A percentile compares a stretch with the other conserved stretches of the same genome.
Evolutionary conservation across 2,888 invertebrate species (phyloP).

Genomic region (Clistopyga incitator): DNA sequence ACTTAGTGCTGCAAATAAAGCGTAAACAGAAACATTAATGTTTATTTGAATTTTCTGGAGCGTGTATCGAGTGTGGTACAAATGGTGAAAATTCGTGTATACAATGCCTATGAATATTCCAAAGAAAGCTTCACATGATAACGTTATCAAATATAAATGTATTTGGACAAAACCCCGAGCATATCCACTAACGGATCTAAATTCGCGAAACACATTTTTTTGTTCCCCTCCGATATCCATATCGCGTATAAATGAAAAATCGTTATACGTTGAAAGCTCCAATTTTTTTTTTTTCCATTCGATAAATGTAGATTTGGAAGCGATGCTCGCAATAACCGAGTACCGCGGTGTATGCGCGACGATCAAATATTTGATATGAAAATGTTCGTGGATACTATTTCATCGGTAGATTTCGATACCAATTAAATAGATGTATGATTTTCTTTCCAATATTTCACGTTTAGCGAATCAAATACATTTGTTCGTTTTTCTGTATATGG

Average conservation of each 20-base stretch:
- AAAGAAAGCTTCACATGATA: background rate
- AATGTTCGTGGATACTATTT: conserved; percentile 2
- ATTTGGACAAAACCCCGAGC: conserved; percentile 3
- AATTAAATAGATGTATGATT: conserved; percentile 27
- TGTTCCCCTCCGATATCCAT: conserved; percentile 6
- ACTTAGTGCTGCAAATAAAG: conserved; percentile 65
- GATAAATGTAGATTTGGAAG: conserved; percentile 32
- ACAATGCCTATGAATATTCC: background rate
- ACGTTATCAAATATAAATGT: conserved; percentile 34
- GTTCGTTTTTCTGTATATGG: background rate
- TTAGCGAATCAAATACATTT: conserved; percentile 8
- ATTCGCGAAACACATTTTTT: background rate
- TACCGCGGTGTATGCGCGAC: background rate
- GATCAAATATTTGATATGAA: conserved; percentile 38
- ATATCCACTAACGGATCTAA: background rate
- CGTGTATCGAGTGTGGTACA: background rate
- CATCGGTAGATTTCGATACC: conserved; percentile 11
- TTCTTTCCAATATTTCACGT: conserved; percentile 12
- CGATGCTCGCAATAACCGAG: conserved; percentile 38
- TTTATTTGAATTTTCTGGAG: background rate
- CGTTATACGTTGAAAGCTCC: conserved; percentile 4
- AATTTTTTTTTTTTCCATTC: conserved; percentile 14
- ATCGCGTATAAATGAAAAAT: conserved; percentile 31
- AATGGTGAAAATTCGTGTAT: background rate
- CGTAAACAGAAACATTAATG: background rate